phyloP scores from a whole-genome alignment of 2,113 vertebrate species.

The Phyllostomus hastatus region DNA sequence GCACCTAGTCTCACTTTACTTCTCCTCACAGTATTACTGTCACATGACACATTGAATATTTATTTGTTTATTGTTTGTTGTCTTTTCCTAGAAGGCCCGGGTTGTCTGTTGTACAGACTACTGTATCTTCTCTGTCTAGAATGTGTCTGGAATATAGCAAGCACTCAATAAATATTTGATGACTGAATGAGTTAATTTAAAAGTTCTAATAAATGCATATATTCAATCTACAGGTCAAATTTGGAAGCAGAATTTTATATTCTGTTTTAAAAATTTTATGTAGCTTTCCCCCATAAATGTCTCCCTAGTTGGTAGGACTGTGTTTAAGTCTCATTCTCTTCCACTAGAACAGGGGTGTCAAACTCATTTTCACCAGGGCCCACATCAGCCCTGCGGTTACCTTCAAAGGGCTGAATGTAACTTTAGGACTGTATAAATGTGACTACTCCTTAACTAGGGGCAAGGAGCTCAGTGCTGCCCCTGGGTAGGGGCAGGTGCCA shows the following conservation, averaged over 20 bases:
- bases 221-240: background rate
- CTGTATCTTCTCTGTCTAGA: background rate
- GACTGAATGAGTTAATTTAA: slow-evolving; percentile 10
- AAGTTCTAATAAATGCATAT: background rate
- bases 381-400: no score
- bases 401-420: no score
- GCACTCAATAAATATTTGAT: slow-evolving; percentile 47
- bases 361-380: no score
- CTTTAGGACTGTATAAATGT: no score
- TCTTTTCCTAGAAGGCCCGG: background rate
- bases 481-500: no score
- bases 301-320: background rate
- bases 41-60: background rate
- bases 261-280: background rate
- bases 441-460: no score
- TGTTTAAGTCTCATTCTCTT: background rate
- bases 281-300: background rate
- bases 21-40: background rate
- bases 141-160: slow-evolving; percentile 5
- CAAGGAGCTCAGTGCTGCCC: no score
- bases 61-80: background rate
- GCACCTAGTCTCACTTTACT: background rate
- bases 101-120: background rate
- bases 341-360: background rate
- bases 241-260: background rate